These are phyloP conservation scores for Carcharodon carcharias DNA, from an alignment of 2,797 vertebrate genomes.

Conservation along the genomic window DNA sequence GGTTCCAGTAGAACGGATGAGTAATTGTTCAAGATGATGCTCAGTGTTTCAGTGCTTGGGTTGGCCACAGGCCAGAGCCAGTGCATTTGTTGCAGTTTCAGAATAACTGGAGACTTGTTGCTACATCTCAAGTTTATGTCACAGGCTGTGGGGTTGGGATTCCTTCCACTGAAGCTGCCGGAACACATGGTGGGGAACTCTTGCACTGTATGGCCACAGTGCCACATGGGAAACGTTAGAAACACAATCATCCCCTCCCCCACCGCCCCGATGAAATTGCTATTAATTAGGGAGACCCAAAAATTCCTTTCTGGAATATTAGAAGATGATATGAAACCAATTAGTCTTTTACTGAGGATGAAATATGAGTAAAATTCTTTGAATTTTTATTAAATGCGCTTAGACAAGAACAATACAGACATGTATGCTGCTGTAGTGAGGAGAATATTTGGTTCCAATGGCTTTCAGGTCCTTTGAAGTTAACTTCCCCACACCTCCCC, in stretches of 20 bases:
- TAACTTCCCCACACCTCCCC: too few relatives aligned
- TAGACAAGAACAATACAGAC: background rate
- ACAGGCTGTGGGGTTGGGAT: constrained; percentile 10
- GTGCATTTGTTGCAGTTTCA: background rate
- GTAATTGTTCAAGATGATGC: background rate
- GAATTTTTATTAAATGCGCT: constrained; percentile 5
- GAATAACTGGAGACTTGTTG: constrained; percentile 21
- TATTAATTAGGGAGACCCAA: background rate
- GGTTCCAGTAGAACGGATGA: background rate
- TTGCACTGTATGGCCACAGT: background rate
- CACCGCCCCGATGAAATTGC: background rate
- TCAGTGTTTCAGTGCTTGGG: background rate
- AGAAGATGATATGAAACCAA: background rate
- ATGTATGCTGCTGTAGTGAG: background rate
- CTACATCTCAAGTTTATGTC: background rate
- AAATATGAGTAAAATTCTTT: constrained; percentile 12
- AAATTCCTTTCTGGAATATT: background rate
- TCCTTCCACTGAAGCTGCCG: background rate
- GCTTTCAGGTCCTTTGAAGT: background rate
- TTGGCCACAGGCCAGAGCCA: background rate
- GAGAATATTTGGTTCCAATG: background rate
- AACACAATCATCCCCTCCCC: background rate
- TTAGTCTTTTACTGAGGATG: background rate
- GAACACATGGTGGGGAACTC: background rate
- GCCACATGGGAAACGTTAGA: constrained; percentile 1